Conservation (phyloP, 1,140 invertebrate genomes). For the Bombus picipes region DNA sequence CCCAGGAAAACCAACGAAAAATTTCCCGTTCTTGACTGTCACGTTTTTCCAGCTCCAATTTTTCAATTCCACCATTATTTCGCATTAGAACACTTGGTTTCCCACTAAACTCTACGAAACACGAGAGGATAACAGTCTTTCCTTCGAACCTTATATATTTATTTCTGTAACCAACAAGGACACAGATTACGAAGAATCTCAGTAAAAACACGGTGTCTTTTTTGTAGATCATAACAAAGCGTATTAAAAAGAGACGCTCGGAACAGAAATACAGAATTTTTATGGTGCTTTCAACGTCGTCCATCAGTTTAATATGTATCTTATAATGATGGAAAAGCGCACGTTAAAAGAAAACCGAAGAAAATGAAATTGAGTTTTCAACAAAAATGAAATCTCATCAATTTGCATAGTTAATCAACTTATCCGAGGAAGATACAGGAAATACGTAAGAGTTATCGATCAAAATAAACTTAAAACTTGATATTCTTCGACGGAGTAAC, state of each 20-base stretch:
- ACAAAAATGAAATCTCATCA: not conserved
- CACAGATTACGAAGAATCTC: not conserved
- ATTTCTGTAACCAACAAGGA: not conserved
- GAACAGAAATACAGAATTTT: not conserved
- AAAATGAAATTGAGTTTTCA: not conserved
- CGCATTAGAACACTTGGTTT: not conserved
- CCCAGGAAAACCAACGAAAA: constrained; percentile 21
- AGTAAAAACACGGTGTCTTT: not conserved
- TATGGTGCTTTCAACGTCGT: not conserved
- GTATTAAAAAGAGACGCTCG: not conserved
- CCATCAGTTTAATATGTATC: not conserved
- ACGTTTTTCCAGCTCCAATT: not conserved
- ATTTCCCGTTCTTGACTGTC: constrained; percentile 7
- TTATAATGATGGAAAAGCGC: not conserved
- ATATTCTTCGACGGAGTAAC: not conserved
- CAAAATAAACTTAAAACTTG: constrained; percentile 10
- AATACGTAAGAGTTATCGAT: not conserved
- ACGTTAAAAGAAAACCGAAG: not conserved
- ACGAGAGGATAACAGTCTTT: too few species aligned
- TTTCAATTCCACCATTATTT: constrained; percentile 16
- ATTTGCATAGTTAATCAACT: not conserved
- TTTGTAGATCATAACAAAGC: not conserved
- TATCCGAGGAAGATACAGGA: not conserved
- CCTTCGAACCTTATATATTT: not conserved
- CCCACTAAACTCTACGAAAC: not conserved